phyloP scores from a whole-genome alignment of 1,140 invertebrate genomes.

The Listronotus bonariensis region DNA sequence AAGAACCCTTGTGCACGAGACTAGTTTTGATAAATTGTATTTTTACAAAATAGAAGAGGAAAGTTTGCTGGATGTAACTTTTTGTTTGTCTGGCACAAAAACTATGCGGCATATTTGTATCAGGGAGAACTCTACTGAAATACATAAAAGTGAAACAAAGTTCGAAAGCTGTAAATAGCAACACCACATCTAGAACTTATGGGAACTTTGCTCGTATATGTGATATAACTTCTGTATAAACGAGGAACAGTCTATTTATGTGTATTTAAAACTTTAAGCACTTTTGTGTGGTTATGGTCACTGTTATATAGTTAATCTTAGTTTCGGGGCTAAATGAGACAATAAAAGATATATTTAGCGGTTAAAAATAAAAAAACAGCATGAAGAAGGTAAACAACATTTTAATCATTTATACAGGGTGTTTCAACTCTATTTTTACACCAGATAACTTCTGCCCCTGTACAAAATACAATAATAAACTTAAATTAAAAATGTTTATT shows the following conservation, averaged over 20 bases:
- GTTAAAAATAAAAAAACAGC: no score
- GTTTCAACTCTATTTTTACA: no score
- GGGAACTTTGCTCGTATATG: constrained; percentile 16
- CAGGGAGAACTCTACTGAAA: constrained; percentile 10
- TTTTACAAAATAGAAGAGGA: background rate
- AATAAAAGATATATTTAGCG: constrained; percentile 22
- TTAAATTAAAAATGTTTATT: no score
- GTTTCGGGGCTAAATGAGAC: constrained; percentile 15
- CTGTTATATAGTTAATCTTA: constrained; percentile 28
- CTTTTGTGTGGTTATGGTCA: constrained; percentile 37
- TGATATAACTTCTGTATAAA: constrained; percentile 33
- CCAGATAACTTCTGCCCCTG: no score
- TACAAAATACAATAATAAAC: no score
- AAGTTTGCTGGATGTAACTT: constrained; percentile 2
- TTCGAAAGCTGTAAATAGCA: constrained; percentile 29
- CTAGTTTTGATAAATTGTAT: no score
- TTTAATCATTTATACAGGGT: no score
- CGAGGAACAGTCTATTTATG: constrained; percentile 32
- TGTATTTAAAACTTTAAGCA: constrained; percentile 38
- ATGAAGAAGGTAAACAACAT: no score
- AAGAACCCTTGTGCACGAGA: no score
- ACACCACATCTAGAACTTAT: constrained; percentile 27
- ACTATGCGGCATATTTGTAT: constrained; percentile 10
- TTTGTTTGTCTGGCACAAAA: constrained; percentile 11
- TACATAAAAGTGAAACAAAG: constrained; percentile 25